A percentile compares a stretch with the other conserved stretches of the same genome.
phyloP scores from a whole-genome alignment of 2,888 invertebrate genomes.

The Pandemis corylana region DNA sequence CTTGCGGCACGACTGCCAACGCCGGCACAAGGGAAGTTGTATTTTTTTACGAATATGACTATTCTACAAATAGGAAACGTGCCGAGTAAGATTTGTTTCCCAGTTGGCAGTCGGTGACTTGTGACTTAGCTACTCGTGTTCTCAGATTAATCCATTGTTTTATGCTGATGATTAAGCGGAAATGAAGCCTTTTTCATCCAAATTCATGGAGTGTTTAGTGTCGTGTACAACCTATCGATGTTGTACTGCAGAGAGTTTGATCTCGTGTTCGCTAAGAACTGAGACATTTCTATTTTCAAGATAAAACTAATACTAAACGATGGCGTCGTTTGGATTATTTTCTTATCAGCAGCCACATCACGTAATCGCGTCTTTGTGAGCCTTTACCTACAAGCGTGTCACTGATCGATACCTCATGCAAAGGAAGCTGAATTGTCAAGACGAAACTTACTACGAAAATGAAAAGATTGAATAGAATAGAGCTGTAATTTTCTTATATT shows the following conservation, averaged over 20 bases:
- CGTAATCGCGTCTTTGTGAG: conserved; percentile 12
- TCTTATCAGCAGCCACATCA: conserved; percentile 13
- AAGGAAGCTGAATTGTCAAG: conserved; percentile 4
- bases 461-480: too few relatives aligned
- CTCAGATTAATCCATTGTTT: background rate
- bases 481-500: too few relatives aligned
- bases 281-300: background rate
- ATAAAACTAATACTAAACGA: background rate
- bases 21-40: conserved; percentile 13
- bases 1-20: conserved; percentile 50
- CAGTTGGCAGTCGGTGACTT: conserved; percentile 24
- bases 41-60: conserved; percentile 10
- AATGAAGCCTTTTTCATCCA: background rate
- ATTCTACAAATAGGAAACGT: conserved; percentile 27
- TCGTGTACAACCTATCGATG: too few relatives aligned
- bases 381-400: conserved; percentile 5
- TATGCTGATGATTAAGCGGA: background rate
- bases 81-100: conserved; percentile 26
- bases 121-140: background rate
- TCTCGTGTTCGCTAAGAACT: background rate
- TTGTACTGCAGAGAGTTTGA: too few relatives aligned
- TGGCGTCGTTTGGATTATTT: conserved; percentile 5
- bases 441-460: background rate
- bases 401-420: conserved; percentile 23
- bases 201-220: background rate